Evolutionary conservation across 2,797 vertebrate genomes (phyloP).

Genomic region (Chaetophractus vellerosus): DNA sequence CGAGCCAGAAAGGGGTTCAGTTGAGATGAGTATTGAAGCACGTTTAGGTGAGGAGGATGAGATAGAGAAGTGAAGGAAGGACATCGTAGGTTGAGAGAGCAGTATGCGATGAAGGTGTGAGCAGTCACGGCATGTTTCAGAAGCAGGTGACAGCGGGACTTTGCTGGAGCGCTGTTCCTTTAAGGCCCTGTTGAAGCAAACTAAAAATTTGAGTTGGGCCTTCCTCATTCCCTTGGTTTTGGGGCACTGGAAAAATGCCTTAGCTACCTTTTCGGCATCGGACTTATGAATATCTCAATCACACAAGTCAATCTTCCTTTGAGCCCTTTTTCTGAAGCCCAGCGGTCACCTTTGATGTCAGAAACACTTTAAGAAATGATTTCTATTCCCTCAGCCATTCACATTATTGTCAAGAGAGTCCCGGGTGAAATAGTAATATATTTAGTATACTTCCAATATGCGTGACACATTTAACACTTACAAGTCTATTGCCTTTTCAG

Average conservation of each 20-base stretch:
- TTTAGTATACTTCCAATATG: constrained; percentile 73
- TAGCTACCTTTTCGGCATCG: neutral
- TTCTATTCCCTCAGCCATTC: constrained; percentile 72
- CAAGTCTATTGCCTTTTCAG: constrained; percentile 72
- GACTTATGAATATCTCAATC: constrained; percentile 68
- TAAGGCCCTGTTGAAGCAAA: neutral
- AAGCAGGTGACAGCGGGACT: neutral
- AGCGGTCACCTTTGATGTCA: constrained; percentile 78
- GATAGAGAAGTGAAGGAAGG: neutral
- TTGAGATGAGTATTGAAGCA: neutral
- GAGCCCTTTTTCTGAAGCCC: constrained; percentile 62
- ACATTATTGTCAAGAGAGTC: constrained; percentile 76
- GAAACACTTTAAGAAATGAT: constrained; percentile 76
- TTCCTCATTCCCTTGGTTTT: neutral
- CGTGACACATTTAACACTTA: constrained; percentile 55
- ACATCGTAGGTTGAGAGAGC: neutral
- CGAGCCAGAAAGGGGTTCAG: neutral
- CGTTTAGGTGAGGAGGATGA: neutral
- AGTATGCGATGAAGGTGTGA: neutral
- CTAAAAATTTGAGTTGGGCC: neutral
- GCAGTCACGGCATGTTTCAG: neutral
- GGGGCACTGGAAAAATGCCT: neutral
- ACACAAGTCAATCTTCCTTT: constrained; percentile 68
- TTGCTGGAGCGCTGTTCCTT: neutral
- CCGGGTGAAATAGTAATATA: constrained; percentile 77